Conservation (phyloP, 2,888 invertebrate genomes). For the Hypercompe scribonia region DNA sequence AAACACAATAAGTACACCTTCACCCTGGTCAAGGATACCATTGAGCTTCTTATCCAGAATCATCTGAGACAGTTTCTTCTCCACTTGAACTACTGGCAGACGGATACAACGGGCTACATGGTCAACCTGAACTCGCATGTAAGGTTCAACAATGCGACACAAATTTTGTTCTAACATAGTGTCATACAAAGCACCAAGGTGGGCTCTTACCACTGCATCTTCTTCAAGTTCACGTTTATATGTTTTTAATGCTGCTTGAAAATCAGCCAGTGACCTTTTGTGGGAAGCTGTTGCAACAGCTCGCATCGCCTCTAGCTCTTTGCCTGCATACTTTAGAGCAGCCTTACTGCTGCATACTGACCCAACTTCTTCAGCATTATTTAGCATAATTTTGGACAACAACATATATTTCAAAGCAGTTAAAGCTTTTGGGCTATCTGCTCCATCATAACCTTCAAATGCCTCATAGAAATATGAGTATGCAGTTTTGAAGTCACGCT, state of each 20-base stretch:
- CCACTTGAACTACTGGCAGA: constrained; percentile 95
- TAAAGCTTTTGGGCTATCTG: constrained; percentile 96
- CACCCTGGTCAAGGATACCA: constrained; percentile 99
- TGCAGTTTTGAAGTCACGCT: constrained; percentile 99
- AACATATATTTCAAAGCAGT: constrained; percentile 99
- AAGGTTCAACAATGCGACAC: constrained; percentile 99
- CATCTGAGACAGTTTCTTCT: constrained; percentile 99
- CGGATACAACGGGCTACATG: constrained; percentile 97
- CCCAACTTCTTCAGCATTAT: constrained; percentile 98
- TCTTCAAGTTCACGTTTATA: constrained; percentile 96
- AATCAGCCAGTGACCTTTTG: constrained; percentile 98
- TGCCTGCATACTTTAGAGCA: constrained; percentile 98
- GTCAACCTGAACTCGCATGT: constrained; percentile 97
- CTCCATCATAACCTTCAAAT: constrained; percentile 99
- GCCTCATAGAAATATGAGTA: constrained; percentile 99
- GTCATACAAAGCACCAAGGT: constrained; percentile 98
- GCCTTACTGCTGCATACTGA: constrained; percentile 98
- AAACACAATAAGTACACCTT: constrained; percentile 98
- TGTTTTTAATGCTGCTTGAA: constrained; percentile 95
- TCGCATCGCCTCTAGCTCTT: constrained; percentile 99
- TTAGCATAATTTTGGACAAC: constrained; percentile 99
- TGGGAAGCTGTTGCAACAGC: constrained; percentile 98
- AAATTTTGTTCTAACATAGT: constrained; percentile 99
- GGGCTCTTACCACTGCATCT: constrained; percentile 98
- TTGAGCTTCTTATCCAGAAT: constrained; percentile 99